These are phyloP conservation scores for Acleris literana DNA, from an alignment of 2,888 invertebrate species.

Conservation along the genomic window DNA sequence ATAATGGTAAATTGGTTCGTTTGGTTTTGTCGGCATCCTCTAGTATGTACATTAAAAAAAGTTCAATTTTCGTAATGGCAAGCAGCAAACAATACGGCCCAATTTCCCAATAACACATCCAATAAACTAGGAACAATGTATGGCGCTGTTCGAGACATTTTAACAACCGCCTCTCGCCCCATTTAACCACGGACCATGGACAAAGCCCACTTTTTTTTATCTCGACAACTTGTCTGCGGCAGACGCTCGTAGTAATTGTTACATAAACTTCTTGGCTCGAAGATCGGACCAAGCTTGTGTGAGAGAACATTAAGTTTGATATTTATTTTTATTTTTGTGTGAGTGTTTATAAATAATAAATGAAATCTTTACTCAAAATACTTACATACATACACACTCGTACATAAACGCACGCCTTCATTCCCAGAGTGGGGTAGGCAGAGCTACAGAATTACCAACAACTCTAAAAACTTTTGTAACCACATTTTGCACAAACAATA, in stretches of 20 bases:
- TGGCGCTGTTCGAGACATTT: slow-evolving; percentile 17
- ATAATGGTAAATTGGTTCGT: too few species aligned
- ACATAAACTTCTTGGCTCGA: background rate
- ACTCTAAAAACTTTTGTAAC: too few species aligned
- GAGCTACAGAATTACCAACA: too few species aligned
- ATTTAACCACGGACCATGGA: slow-evolving; percentile 15
- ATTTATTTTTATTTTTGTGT: background rate
- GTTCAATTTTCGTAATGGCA: too few species aligned
- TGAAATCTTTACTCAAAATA: too few species aligned
- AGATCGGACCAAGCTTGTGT: background rate
- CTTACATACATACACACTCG: too few species aligned
- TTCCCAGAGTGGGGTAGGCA: too few species aligned
- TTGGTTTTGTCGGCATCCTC: too few species aligned
- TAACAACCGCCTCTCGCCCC: slow-evolving; percentile 20
- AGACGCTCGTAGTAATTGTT: slow-evolving; percentile 7
- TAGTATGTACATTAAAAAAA: too few species aligned
- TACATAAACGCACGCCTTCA: too few species aligned
- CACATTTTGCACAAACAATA: too few species aligned
- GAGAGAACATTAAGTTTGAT: background rate
- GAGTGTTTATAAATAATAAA: too few species aligned
- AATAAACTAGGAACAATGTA: slow-evolving; percentile 11
- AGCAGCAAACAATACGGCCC: background rate
- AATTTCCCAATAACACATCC: slow-evolving; percentile 3
- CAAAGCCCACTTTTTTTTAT: slow-evolving; percentile 16
- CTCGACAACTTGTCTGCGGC: slow-evolving; percentile 13